phyloP scores from a whole-genome alignment of 2,113 vertebrate genomes.

The Caloenas nicobarica region DNA sequence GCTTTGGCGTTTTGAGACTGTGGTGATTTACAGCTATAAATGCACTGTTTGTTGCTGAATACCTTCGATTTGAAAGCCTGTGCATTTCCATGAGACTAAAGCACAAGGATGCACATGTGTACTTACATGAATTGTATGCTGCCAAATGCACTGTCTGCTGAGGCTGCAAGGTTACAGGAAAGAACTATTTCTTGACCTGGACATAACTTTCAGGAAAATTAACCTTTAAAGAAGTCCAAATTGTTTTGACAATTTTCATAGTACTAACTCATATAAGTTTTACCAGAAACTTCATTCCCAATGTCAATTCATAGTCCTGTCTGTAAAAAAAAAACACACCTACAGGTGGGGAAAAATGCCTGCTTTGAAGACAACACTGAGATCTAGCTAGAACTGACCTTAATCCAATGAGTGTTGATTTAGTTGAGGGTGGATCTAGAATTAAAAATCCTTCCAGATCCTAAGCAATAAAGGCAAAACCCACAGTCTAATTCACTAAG shows the following conservation, averaged over 20 bases:
- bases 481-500: background rate
- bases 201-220: background rate
- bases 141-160: rapidly evolving
- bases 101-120: background rate
- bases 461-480: background rate
- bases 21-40: background rate
- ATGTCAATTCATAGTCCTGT: background rate
- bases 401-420: background rate
- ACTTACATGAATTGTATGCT: background rate
- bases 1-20: background rate
- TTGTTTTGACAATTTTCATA: background rate
- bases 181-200: background rate
- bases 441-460: background rate
- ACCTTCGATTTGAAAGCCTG: background rate
- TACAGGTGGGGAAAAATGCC: background rate
- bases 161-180: background rate
- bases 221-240: background rate
- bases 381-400: background rate
- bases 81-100: background rate
- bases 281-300: background rate
- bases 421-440: background rate
- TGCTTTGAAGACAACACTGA: background rate
- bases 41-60: background rate
- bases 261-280: background rate
- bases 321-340: background rate